A percentile compares a stretch with the other conserved stretches of the same genome.
These are phyloP conservation scores for Brachystomella parvula DNA, from an alignment of 1,140 invertebrate species.

Conservation along the genomic window DNA sequence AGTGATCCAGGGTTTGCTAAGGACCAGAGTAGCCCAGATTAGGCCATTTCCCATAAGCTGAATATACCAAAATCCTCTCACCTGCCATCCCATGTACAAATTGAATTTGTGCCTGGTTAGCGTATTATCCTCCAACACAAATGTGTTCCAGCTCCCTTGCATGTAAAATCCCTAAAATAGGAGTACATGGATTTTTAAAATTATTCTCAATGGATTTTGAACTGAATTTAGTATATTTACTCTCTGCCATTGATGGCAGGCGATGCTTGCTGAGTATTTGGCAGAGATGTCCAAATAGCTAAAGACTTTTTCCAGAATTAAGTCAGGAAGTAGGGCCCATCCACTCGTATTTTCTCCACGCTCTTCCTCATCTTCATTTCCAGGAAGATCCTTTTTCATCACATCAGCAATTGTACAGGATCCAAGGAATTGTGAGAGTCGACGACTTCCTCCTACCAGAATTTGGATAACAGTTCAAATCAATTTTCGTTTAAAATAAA, in stretches of 20 bases:
- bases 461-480: neutral
- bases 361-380: slow-evolving; percentile 15
- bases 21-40: slow-evolving; percentile 14
- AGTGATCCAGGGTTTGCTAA: slow-evolving; percentile 63
- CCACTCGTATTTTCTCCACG: slow-evolving; percentile 34
- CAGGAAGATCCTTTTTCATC: neutral
- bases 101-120: slow-evolving; percentile 67
- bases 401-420: neutral
- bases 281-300: slow-evolving; percentile 58
- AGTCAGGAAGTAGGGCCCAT: slow-evolving; percentile 65
- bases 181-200: neutral
- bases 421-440: neutral
- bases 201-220: slow-evolving; percentile 37
- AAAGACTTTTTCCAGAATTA: slow-evolving; percentile 70
- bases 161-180: slow-evolving; percentile 56
- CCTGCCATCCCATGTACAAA: slow-evolving; percentile 74
- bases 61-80: neutral
- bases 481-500: neutral
- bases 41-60: neutral
- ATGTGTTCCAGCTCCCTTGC: slow-evolving; percentile 63
- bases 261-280: slow-evolving; percentile 65
- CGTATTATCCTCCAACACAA: slow-evolving; percentile 61
- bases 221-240: slow-evolving; percentile 4
- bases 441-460: neutral
- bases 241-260: slow-evolving; percentile 59